Base-by-base conservation (phyloP, 35 echinoderm and acorn worm genomes). In the Ophioderma brevispina region DNA sequence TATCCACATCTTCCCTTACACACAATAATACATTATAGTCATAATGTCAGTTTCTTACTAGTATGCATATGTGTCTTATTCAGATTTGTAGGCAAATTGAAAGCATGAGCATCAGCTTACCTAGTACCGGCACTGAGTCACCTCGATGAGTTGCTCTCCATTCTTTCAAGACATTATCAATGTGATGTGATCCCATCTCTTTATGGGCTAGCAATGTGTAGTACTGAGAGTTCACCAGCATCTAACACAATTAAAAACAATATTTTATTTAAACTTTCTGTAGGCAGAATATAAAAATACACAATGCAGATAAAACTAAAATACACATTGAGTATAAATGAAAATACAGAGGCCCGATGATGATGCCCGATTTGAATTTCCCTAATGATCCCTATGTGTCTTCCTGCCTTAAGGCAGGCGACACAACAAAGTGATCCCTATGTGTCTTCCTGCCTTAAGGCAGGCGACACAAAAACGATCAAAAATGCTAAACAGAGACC, bases 71-170 rank as follows among this genome's bases (percentile, higher is more conserved):
- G 55, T 63, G n/a, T n/a, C n/a, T n/a, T n/a, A n/a, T n/a, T n/a
- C n/a, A n/a, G n/a, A n/a, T n/a, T n/a, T n/a, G n/a, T n/a, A n/a
- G n/a, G n/a, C n/a, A n/a, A n/a, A n/a, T n/a, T n/a, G n/a, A 55
- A 41, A 89, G 38, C 6, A 80, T 31, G 33, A 32, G 77, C 43
- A 10, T 31, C 50, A n/a, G 37, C 82, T 89, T 91, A 99, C 97
- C 91, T 2, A 99, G 70, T 21, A 99, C 43, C 25, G 91, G 97
- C 31, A 84, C 87, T 14, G 97, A 99, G 35, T 99, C 93, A 31
- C 87, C 50, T 23, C 88, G 33, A 40, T 99, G 97, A 18, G 85
- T 46, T 23, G 87, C 55, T 23, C 59, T 41, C 97, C 97, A 99
- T 63, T 99, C 94, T 10, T 85, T 86, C 31, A 77, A 82, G 31